These are phyloP conservation scores for Clunio marinus DNA, from an alignment of 2,888 invertebrate genomes.

Conservation along the genomic window DNA sequence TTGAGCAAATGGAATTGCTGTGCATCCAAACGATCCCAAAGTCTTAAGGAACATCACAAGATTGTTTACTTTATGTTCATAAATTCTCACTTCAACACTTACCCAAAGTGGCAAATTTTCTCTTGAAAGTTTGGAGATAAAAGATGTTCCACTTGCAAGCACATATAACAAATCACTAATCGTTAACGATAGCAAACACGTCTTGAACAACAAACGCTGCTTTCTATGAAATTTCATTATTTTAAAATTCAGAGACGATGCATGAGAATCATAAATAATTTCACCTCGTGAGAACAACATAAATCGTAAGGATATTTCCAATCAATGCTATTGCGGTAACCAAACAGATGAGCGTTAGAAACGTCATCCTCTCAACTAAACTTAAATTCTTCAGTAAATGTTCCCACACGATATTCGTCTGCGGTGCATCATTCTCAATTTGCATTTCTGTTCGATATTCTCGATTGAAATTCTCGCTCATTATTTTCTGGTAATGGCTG, in stretches of 20 bases:
- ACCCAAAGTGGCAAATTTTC: slow-evolving; percentile 21
- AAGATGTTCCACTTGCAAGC: not conserved
- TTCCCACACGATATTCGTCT: not conserved
- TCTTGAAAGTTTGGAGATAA: not conserved
- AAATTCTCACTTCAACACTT: not conserved
- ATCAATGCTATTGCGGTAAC: not conserved
- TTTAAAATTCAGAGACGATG: no score
- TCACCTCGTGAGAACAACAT: slow-evolving; percentile 21
- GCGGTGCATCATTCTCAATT: not conserved
- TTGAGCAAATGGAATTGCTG: slow-evolving; percentile 51
- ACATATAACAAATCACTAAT: slow-evolving; percentile 26
- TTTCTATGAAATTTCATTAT: not conserved
- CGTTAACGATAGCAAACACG: slow-evolving; percentile 19
- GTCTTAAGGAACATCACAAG: no score
- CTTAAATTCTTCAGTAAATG: not conserved
- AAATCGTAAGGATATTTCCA: slow-evolving; percentile 31
- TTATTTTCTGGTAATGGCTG: no score
- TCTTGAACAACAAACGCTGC: slow-evolving; percentile 27
- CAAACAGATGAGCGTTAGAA: not conserved
- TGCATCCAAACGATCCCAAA: not conserved
- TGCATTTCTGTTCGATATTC: no score
- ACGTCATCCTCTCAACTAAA: not conserved
- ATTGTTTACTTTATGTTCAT: not conserved
- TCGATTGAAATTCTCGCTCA: no score
- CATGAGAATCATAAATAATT: no score